phyloP scores from a whole-genome alignment of 2,888 invertebrate species.

The Synergus japonicus region DNA sequence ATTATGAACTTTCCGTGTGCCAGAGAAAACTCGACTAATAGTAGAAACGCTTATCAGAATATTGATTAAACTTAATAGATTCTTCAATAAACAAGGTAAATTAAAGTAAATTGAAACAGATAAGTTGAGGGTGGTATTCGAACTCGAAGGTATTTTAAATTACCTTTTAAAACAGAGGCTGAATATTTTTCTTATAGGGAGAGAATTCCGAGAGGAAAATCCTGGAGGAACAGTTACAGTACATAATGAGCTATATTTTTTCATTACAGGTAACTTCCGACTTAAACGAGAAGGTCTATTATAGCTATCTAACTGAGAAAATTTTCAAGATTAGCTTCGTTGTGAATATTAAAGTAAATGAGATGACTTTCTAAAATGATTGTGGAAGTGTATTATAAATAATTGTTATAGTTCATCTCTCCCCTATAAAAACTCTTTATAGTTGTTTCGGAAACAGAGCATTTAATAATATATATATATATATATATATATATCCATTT shows the following conservation, averaged over 20 bases:
- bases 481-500: too few relatives aligned
- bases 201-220: not conserved
- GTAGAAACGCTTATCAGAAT: constrained; percentile 31
- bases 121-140: not conserved
- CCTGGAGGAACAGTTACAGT: not conserved
- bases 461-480: too few relatives aligned
- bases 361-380: constrained; percentile 9
- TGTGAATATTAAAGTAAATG: not conserved
- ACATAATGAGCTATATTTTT: constrained; percentile 23
- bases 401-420: not conserved
- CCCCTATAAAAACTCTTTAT: not conserved
- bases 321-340: not conserved
- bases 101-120: too few relatives aligned
- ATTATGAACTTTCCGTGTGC: constrained; percentile 6
- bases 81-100: not conserved
- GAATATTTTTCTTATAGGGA: not conserved
- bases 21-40: not conserved
- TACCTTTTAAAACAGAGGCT: not conserved
- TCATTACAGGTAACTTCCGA: constrained; percentile 21
- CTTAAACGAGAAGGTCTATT: constrained; percentile 12
- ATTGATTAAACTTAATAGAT: constrained; percentile 15
- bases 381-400: not conserved
- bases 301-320: not conserved
- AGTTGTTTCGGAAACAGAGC: not conserved
- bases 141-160: too few relatives aligned